These are phyloP conservation scores for Camponotus fellah DNA, from an alignment of 2,888 invertebrate genomes.

Conservation along the genomic window DNA sequence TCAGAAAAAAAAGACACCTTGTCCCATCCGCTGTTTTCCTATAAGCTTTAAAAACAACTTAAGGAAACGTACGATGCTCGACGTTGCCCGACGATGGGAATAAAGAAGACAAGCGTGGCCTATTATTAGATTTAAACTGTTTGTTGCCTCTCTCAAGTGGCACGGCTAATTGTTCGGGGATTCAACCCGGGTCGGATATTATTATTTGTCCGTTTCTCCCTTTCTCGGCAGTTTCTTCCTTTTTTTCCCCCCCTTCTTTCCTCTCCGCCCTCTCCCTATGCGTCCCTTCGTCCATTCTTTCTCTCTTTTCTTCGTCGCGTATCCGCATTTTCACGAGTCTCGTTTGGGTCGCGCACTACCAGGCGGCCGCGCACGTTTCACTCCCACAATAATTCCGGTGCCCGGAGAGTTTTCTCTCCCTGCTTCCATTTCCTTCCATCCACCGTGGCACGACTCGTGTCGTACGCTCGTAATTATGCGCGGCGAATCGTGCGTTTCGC, in stretches of 20 bases:
- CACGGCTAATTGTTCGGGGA: slow-evolving; percentile 77
- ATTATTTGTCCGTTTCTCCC: slow-evolving; percentile 70
- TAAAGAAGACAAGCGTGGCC: slow-evolving; percentile 62
- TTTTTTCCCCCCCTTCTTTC: neutral
- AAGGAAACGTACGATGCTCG: slow-evolving; percentile 24
- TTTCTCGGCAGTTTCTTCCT: slow-evolving; percentile 23
- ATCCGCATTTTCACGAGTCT: slow-evolving; percentile 61
- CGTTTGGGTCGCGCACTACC: slow-evolving; percentile 57
- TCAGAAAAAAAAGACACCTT: slow-evolving; percentile 17
- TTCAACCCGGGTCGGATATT: slow-evolving; percentile 71
- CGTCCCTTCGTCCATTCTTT: neutral
- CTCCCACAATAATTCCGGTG: slow-evolving; percentile 71
- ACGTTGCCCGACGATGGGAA: slow-evolving; percentile 55
- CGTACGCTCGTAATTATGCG: slow-evolving; percentile 75
- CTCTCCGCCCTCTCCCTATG: neutral
- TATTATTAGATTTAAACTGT: slow-evolving; percentile 81
- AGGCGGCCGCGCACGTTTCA: slow-evolving; percentile 63
- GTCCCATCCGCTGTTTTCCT: slow-evolving; percentile 10
- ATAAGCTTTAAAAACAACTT: slow-evolving; percentile 25
- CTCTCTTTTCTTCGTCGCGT: slow-evolving; percentile 20
- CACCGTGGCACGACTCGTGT: slow-evolving; percentile 56
- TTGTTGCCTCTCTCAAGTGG: slow-evolving; percentile 70
- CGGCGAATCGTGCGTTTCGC: slow-evolving; percentile 75
- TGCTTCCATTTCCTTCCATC: neutral
- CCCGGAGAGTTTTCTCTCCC: slow-evolving; percentile 46